Evolutionary conservation across 1,140 invertebrate genomes (phyloP).

Genomic region (Neuroterus valhalla): DNA sequence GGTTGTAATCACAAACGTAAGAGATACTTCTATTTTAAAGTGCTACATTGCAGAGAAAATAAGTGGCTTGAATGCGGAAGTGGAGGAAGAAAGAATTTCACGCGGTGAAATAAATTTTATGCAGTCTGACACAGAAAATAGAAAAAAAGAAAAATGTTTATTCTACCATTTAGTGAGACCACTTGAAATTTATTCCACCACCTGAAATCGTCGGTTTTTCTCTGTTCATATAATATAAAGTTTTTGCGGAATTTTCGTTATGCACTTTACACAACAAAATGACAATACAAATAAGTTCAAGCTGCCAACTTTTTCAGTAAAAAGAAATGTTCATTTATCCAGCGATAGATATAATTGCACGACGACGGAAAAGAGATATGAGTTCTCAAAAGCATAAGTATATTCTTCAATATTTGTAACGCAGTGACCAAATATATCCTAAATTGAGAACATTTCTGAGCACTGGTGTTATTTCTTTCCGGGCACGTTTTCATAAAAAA

Average conservation of each 20-base stretch:
- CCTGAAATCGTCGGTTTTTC: background rate
- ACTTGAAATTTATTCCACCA: background rate
- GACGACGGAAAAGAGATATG: background rate
- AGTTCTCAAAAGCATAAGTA: background rate
- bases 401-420: background rate
- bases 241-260: background rate
- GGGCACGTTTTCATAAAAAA: conserved; percentile 30
- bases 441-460: background rate
- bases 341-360: background rate
- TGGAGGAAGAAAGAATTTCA: conserved; percentile 3
- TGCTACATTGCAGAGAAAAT: background rate
- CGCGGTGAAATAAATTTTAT: conserved; percentile 1
- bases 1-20: background rate
- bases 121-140: background rate
- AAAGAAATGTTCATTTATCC: conserved; percentile 6
- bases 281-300: background rate
- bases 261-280: background rate
- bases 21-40: background rate
- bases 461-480: conserved; percentile 26
- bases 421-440: background rate
- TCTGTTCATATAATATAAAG: background rate
- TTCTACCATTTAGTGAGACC: background rate
- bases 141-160: background rate
- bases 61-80: background rate
- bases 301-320: background rate